These are phyloP conservation scores for Galaxea fascicularis DNA, from an alignment of 92 coral and sea anemone species.

Conservation along the genomic window DNA sequence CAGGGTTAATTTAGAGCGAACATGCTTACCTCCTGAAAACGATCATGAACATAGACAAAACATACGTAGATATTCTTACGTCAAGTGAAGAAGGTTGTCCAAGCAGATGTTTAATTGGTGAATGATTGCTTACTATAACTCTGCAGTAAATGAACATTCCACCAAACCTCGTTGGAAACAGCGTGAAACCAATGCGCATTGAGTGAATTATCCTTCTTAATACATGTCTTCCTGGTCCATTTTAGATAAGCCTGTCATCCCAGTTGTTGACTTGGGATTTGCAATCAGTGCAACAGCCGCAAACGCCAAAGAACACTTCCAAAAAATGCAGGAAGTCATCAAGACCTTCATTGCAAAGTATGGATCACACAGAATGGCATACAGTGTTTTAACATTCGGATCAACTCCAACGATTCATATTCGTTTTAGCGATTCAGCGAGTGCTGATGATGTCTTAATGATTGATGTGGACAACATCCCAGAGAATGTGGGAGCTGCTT, in stretches of 20 bases:
- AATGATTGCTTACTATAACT: too few species aligned
- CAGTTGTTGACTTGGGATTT: constrained; percentile 80
- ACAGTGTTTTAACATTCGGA: constrained; percentile 67
- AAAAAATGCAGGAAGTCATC: constrained; percentile 66
- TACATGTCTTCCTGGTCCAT: too few species aligned
- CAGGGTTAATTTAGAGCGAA: too few species aligned
- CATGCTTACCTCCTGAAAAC: too few species aligned
- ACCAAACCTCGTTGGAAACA: too few species aligned
- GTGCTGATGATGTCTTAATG: constrained; percentile 48
- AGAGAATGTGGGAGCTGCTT: constrained; percentile 61
- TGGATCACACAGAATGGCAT: constrained; percentile 58
- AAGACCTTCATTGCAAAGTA: constrained; percentile 66
- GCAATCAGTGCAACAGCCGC: constrained; percentile 76
- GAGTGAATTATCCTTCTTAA: too few species aligned
- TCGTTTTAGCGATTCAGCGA: constrained; percentile 55
- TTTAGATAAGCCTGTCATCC: constrained; percentile 58
- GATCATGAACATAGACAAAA: too few species aligned
- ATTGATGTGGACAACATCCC: constrained; percentile 35
- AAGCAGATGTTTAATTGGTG: too few species aligned
- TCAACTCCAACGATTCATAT: constrained; percentile 56
- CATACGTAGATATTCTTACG: too few species aligned
- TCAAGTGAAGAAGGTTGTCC: too few species aligned
- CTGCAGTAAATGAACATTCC: too few species aligned
- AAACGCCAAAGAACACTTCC: constrained; percentile 55
- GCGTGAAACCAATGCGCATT: too few species aligned